These are phyloP conservation scores for Vulpes ferrilata DNA, from an alignment of 2,113 vertebrate species.

Conservation along the genomic window DNA sequence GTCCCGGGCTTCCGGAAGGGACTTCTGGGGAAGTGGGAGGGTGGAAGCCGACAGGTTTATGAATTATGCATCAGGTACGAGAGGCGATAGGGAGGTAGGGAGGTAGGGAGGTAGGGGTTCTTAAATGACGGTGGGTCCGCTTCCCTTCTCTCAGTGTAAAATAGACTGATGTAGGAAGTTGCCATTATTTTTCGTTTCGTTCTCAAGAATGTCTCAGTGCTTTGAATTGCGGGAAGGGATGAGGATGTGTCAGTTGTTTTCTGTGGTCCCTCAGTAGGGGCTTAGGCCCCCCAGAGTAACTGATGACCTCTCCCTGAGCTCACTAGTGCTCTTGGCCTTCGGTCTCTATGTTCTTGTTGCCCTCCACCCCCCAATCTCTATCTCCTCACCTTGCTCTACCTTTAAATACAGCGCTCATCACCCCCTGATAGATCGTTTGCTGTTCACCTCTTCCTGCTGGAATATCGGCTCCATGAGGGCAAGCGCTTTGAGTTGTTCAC, in stretches of 20 bases:
- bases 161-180: background rate
- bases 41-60: slow-evolving; percentile 37
- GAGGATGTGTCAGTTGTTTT: background rate
- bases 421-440: background rate
- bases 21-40: slow-evolving; percentile 47
- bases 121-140: background rate
- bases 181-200: background rate
- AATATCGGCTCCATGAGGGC: background rate
- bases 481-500: background rate
- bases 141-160: background rate
- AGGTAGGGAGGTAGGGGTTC: background rate
- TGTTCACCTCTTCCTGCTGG: background rate
- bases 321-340: background rate
- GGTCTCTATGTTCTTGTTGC: background rate
- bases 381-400: background rate
- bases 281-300: background rate
- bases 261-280: background rate
- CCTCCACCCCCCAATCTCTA: background rate
- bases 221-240: background rate
- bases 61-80: slow-evolving; percentile 70
- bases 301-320: background rate
- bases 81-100: background rate
- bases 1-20: slow-evolving; percentile 53
- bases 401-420: background rate
- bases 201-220: background rate